phyloP scores from a whole-genome alignment of 2,888 invertebrate species.

The Taenaris catops region DNA sequence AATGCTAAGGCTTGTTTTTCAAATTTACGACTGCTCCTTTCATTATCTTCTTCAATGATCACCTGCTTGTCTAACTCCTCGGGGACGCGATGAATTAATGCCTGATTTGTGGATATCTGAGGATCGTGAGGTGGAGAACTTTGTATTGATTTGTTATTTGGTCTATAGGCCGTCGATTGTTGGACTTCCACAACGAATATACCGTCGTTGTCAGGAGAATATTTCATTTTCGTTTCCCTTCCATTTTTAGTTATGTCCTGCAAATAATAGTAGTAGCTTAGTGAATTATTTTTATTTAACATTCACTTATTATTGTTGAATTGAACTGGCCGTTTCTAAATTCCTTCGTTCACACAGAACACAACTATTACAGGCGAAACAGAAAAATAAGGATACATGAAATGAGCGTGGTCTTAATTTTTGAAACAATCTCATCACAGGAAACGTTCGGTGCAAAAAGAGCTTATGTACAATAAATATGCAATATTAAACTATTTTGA shows the following conservation, averaged over 20 bases:
- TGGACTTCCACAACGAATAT: slow-evolving; percentile 87
- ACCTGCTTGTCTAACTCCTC: slow-evolving; percentile 55
- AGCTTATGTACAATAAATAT: no score
- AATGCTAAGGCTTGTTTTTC: slow-evolving; percentile 70
- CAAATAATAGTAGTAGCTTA: slow-evolving; percentile 30
- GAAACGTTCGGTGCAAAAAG: no score
- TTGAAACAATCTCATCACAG: no score
- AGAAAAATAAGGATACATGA: no score
- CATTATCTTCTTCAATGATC: slow-evolving; percentile 50
- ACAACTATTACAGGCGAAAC: no score
- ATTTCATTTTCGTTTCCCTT: slow-evolving; percentile 87
- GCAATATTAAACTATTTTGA: no score
- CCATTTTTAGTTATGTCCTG: slow-evolving; percentile 86
- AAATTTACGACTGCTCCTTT: slow-evolving; percentile 45
- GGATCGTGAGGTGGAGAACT: slow-evolving; percentile 57
- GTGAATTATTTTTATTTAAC: no score
- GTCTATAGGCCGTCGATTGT: slow-evolving; percentile 60
- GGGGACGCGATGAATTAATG: slow-evolving; percentile 64
- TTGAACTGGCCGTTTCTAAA: no score
- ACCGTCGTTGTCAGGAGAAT: slow-evolving; percentile 85
- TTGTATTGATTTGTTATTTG: slow-evolving; percentile 54
- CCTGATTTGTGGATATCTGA: slow-evolving; percentile 70
- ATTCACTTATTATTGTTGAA: no score
- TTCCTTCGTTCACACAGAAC: no score
- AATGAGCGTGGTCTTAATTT: no score